phyloP scores from a whole-genome alignment of 30 jellyfish, hydroid and myxozoan species.

The Hydractinia echinata region DNA sequence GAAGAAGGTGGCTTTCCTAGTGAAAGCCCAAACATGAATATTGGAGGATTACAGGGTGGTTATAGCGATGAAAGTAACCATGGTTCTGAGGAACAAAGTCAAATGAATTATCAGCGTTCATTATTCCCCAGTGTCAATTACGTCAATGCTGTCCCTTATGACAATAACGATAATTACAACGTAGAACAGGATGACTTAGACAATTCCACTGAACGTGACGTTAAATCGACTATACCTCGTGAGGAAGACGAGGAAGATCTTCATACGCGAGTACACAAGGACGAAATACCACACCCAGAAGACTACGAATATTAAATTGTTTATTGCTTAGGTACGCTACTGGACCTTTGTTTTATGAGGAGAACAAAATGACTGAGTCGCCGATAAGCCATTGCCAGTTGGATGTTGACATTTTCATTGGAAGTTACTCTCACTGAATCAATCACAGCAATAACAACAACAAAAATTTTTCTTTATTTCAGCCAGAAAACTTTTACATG shows the following conservation, averaged over 20 bases:
- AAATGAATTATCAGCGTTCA: constrained; percentile 67
- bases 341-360: not conserved
- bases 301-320: constrained; percentile 24
- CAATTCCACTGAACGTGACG: constrained; percentile 40
- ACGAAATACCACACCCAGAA: constrained; percentile 46
- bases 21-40: constrained; percentile 92
- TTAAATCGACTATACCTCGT: constrained; percentile 39
- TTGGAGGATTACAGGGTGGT: constrained; percentile 82
- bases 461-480: not conserved
- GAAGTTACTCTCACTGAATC: not conserved
- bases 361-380: constrained; percentile 18
- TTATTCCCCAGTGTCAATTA: constrained; percentile 48
- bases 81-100: constrained; percentile 52
- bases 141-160: not conserved
- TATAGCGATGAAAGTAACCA: constrained; percentile 34
- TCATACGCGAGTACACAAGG: constrained; percentile 46
- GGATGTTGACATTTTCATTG: not conserved
- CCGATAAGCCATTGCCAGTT: constrained; percentile 18
- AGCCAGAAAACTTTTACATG: constrained; percentile 1
- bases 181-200: constrained; percentile 17
- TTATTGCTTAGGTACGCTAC: not conserved
- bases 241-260: constrained; percentile 42
- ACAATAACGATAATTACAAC: not conserved
- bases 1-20: constrained; percentile 63
- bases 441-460: not conserved